Evolutionary conservation across 2,888 invertebrate species (phyloP), one percentile per base, ranked within the genome.

Genomic region (Ethmia dodecea): DNA sequence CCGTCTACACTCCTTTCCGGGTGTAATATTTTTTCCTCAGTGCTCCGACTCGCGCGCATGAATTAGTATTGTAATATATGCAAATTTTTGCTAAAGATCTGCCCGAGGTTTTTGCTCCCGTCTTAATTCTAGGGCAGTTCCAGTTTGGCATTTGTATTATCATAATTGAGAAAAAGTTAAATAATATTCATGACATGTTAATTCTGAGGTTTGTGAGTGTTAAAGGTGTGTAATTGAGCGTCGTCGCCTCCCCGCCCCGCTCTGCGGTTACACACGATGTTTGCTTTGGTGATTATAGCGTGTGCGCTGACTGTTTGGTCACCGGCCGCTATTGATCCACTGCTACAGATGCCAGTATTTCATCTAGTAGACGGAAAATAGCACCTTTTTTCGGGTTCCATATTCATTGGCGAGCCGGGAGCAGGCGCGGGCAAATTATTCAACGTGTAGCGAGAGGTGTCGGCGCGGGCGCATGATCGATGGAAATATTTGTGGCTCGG

Each of bases 101-200:
- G 60, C 48, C 52, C 55, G 59, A 55, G 56, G 63, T 70, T 74
- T 71, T 74, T 68, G 68, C 68, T 67, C 68, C 65, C 55, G 52
- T 52, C 60, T 72, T 74, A 70, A 74, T 76, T 70, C 72, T 76
- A 77, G 80, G 75, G 77, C 72, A 68, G 60, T 52, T 49, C 50
- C 50, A 53, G 55, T 53, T 58, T 54, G 62, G 60, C 58, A 55
- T 52, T 52, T 48, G 47, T 49, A 70, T 72, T 70, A 69, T 61
- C 68, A 71, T 77, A 74, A 76, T 73, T 69, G 68, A 64, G 70
- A 76, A 78, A 78, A 79, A 77, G 67, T 75, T 67, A 71, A 79
- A 78, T 74, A 75, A 73, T 80, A 79, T 81, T 81, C 77, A 81
- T 80, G 79, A 77, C 72, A 80, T 78, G 76, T 77, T 78, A 79